phyloP scores from a whole-genome alignment of 2,797 vertebrate species.

The Lemur catta region DNA sequence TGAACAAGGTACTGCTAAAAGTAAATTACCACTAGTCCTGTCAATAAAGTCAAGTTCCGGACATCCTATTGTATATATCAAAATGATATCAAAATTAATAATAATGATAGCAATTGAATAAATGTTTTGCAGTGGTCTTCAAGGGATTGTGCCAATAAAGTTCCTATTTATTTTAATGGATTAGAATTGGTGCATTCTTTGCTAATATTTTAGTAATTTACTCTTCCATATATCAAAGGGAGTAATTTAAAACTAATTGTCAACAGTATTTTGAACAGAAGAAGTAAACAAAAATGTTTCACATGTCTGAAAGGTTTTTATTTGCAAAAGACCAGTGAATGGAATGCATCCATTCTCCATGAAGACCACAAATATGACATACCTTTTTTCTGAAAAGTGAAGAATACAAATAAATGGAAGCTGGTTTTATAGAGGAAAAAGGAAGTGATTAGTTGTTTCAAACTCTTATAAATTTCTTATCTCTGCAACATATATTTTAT shows the following conservation, averaged over 20 bases:
- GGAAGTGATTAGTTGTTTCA: not conserved
- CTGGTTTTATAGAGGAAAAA: not conserved
- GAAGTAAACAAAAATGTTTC: conserved; percentile 20
- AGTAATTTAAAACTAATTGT: conserved; percentile 46
- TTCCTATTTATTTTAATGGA: not conserved
- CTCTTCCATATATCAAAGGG: conserved; percentile 31
- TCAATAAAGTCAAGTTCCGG: conserved; percentile 29
- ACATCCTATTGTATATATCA: not conserved
- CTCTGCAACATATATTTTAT: not conserved
- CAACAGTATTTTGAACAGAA: not conserved
- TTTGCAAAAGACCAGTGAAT: not conserved
- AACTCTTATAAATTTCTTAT: not conserved
- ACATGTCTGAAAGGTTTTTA: not conserved
- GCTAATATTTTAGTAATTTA: conserved; percentile 48
- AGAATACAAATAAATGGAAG: conserved; percentile 4
- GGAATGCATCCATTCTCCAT: not conserved
- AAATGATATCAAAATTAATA: conserved; percentile 69
- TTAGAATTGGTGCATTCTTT: conserved; percentile 8
- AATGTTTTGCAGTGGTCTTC: conserved; percentile 43
- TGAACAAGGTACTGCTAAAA: not conserved
- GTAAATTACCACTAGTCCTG: conserved; percentile 12
- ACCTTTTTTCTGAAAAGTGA: conserved; percentile 19
- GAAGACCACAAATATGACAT: accelerated
- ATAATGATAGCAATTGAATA: conserved; percentile 24
- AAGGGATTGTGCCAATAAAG: not conserved